Evolutionary conservation across 2,113 vertebrate species (phyloP).

Genomic region (Condylura cristata): DNA sequence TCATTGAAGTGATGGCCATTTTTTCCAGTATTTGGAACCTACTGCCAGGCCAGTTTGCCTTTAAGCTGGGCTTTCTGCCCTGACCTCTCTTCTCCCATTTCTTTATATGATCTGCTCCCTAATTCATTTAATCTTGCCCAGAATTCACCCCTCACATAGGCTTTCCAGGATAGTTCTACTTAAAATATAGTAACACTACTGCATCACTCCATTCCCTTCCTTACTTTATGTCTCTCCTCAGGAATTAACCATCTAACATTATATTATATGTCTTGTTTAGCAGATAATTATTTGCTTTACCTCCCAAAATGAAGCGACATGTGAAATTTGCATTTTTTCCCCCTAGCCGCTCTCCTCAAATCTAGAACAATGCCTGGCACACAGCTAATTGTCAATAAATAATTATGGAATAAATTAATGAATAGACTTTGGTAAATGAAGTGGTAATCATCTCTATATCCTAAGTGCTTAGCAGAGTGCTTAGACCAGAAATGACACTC

Average conservation of each 20-base stretch:
- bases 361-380: background rate
- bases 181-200: background rate
- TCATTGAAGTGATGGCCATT: background rate
- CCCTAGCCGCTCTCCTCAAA: background rate
- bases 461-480: background rate
- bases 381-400: conserved; percentile 35
- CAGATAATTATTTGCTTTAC: background rate
- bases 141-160: background rate
- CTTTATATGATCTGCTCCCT: background rate
- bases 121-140: background rate
- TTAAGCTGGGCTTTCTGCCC: background rate
- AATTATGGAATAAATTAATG: conserved; percentile 30
- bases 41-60: background rate
- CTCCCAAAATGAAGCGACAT: background rate
- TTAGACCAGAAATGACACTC: background rate
- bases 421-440: conserved; percentile 12
- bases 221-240: background rate
- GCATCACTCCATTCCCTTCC: background rate
- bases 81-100: background rate
- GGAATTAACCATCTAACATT: background rate
- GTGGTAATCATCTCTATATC: background rate
- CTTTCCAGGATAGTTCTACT: background rate
- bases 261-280: background rate
- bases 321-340: background rate
- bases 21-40: background rate